Evolutionary conservation across 1,140 invertebrate genomes (phyloP), one percentile per base, ranked within the genome.

Genomic region (Scaptomyza hsui): DNA sequence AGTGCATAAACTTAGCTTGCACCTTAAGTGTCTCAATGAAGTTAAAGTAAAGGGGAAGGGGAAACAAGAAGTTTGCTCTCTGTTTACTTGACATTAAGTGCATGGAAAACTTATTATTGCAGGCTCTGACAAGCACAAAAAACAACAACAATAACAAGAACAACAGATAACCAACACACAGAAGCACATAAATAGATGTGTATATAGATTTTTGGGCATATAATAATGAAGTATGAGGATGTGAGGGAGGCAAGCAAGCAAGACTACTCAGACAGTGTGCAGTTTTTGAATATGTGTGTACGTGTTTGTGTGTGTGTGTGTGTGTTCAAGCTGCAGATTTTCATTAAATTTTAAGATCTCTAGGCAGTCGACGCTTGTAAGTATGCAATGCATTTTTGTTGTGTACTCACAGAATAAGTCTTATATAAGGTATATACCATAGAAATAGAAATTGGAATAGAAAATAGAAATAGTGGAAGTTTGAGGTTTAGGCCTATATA

Each of bases 51-150:
- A 41, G 39, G 37, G n/a, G 10, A 12, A 1, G 12, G 21, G n/a
- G 16, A 12, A n/a, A n/a, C 12, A 37, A 37, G 32, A 37, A 37
- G 19, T 16, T 45, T 37, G 59, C 63, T 72, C 56, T 65, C 81
- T 86, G 80, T 86, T 85, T 80, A 86, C 82, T 86, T 86, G 82
- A 86, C 82, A 86, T 86, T 86, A 86, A 86, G 82, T 86, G 82
- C 78, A 82, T 75, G 62, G 82, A 88, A 86, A 88, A 86, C 82
- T 86, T 86, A 86, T 86, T 86, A 86, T 86, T 88, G 82, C 82
- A 81, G 82, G 73, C 73, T 74, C 69, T 77, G 81, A 86, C 81
- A 86, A 70, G 65, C 68, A 78, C 72, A 80, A 88, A 80, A 86
- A 75, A 82, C 80, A 85, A 74, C 80, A 79, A 73, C 79, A 70